phyloP scores from a whole-genome alignment of 2,888 invertebrate genomes.

The Tryphoninae sp. region DNA sequence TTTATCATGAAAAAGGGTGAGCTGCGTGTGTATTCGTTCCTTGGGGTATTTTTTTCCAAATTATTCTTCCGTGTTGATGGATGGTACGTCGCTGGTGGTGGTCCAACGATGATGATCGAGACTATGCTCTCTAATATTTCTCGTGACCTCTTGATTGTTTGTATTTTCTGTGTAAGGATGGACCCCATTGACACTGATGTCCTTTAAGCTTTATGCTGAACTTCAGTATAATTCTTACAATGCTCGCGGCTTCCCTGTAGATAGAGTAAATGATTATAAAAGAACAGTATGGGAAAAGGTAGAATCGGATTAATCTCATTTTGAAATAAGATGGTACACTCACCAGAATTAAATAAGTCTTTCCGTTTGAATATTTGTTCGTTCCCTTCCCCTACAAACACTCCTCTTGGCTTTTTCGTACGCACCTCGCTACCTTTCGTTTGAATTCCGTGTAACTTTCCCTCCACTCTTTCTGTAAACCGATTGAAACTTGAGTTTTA shows the following conservation, averaged over 20 bases:
- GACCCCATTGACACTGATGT: constrained; percentile 77
- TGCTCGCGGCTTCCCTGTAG: constrained; percentile 79
- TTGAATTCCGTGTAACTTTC: constrained; percentile 98
- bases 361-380: constrained; percentile 81
- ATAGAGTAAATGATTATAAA: background rate
- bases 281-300: background rate
- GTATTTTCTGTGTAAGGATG: constrained; percentile 74
- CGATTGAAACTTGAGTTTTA: background rate
- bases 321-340: constrained; percentile 55
- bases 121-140: constrained; percentile 46
- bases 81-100: constrained; percentile 61
- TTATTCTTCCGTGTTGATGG: constrained; percentile 48
- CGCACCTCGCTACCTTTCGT: constrained; percentile 98
- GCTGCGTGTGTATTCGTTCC: constrained; percentile 74
- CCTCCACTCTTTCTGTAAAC: constrained; percentile 97
- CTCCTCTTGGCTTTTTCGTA: constrained; percentile 99
- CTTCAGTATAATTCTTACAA: constrained; percentile 78
- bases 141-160: constrained; percentile 65
- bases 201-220: constrained; percentile 77
- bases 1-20: constrained; percentile 76
- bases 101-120: constrained; percentile 53
- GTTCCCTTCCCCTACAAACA: constrained; percentile 88
- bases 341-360: constrained; percentile 81
- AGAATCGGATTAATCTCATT: background rate
- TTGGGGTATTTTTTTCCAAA: constrained; percentile 62